A percentile compares a stretch with the other conserved stretches of the same genome.
phyloP scores from a whole-genome alignment of 2,797 vertebrate genomes.

The Galaxias olidus region DNA sequence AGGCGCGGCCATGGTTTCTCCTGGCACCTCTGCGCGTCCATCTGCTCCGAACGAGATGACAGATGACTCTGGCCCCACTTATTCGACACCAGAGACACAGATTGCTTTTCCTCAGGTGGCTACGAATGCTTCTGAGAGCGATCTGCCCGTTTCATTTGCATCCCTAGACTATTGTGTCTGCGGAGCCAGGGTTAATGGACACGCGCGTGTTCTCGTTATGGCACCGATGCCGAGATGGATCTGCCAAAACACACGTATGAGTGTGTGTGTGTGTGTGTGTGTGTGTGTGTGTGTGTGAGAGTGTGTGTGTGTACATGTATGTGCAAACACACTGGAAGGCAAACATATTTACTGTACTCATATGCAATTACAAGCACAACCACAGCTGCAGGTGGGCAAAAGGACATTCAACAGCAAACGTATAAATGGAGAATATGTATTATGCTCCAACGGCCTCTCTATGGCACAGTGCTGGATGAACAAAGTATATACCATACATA shows the following conservation, averaged over 20 bases:
- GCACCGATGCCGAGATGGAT: slow-evolving; percentile 10
- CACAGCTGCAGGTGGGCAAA: too few species aligned
- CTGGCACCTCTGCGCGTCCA: slow-evolving; percentile 41
- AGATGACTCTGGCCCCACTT: slow-evolving; percentile 60
- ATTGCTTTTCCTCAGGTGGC: slow-evolving; percentile 70
- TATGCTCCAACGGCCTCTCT: too few species aligned
- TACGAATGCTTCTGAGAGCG: slow-evolving; percentile 45
- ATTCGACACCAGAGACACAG: slow-evolving; percentile 61
- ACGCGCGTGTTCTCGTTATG: slow-evolving; percentile 41
- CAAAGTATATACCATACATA: too few species aligned
- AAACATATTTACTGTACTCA: too few species aligned
- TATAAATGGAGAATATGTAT: too few species aligned
- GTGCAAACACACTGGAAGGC: too few species aligned
- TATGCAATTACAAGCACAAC: too few species aligned
- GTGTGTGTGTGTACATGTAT: too few species aligned
- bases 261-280: background rate
- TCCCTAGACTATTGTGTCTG: slow-evolving; percentile 49
- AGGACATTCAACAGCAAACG: too few species aligned
- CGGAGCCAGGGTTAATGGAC: slow-evolving; percentile 53
- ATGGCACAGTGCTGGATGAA: too few species aligned
- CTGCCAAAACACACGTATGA: background rate
- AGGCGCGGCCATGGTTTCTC: slow-evolving; percentile 35
- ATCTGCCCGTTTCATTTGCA: slow-evolving; percentile 57
- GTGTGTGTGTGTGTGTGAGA: background rate
- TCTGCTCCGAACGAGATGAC: slow-evolving; percentile 56